These are phyloP conservation scores for Boloria selene DNA, from an alignment of 2,888 invertebrate genomes.

Conservation along the genomic window DNA sequence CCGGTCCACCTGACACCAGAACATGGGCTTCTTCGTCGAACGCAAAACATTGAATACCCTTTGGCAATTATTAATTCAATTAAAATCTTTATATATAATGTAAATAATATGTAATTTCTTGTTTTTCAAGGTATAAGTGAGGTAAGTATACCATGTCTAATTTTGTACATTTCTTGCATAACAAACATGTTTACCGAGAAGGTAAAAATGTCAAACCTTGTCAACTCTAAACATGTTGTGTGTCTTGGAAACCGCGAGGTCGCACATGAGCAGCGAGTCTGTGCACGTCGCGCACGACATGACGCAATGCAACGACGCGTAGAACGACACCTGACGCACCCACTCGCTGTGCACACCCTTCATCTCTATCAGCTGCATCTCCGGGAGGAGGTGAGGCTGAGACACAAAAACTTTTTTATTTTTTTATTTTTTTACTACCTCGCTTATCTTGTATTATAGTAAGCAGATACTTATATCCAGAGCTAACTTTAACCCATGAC, in stretches of 20 bases:
- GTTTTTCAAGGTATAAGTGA: too few species aligned
- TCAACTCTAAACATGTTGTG: slow-evolving; percentile 82
- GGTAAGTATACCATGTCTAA: too few species aligned
- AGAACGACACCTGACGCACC: slow-evolving; percentile 87
- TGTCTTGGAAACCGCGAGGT: slow-evolving; percentile 80
- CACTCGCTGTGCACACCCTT: slow-evolving; percentile 84
- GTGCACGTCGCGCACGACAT: slow-evolving; percentile 86
- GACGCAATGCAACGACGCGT: slow-evolving; percentile 84
- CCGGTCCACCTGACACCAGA: slow-evolving; percentile 88
- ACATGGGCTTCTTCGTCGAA: slow-evolving; percentile 82
- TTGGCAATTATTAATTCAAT: slow-evolving; percentile 5
- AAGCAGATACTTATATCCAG: too few species aligned
- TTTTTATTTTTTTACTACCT: too few species aligned
- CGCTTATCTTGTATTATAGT: too few species aligned
- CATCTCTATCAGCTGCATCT: slow-evolving; percentile 80
- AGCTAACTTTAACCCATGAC: too few species aligned
- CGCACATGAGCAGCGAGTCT: slow-evolving; percentile 84
- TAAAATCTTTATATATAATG: too few species aligned
- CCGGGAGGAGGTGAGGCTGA: slow-evolving; percentile 56
- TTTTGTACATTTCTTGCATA: too few species aligned
- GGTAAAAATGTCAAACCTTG: slow-evolving; percentile 55
- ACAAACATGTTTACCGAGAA: too few species aligned
- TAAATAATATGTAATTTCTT: too few species aligned
- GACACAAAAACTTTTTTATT: too few species aligned
- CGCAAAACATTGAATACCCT: slow-evolving; percentile 85